A percentile compares a stretch with the other conserved stretches of the same genome.
phyloP scores from a whole-genome alignment of 1,140 invertebrate genomes.

The Yoshiicerus persimilis region DNA sequence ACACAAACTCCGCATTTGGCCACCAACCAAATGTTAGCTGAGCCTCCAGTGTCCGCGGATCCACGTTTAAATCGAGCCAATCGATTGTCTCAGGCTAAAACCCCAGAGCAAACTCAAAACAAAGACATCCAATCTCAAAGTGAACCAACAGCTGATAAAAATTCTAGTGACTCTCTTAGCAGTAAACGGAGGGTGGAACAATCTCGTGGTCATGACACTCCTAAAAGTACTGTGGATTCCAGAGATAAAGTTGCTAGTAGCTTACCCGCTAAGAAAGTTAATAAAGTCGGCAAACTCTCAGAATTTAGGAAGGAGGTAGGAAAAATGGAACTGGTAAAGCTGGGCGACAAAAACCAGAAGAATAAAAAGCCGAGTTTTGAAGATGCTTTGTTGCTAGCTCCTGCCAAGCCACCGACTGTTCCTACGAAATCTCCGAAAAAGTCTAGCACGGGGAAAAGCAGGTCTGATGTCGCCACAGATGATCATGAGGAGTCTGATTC shows the following conservation, averaged over 20 bases:
- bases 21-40: slow-evolving; percentile 30
- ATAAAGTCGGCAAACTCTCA: neutral
- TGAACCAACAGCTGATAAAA: neutral
- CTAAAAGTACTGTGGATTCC: neutral
- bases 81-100: neutral
- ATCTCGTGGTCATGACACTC: neutral
- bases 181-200: neutral
- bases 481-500: neutral
- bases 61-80: neutral
- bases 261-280: neutral
- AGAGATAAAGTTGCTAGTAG: neutral
- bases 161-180: neutral
- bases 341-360: neutral
- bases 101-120: neutral
- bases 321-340: neutral
- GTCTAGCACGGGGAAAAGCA: neutral
- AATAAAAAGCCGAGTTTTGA: neutral
- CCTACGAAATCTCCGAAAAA: neutral
- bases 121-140: neutral
- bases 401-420: neutral
- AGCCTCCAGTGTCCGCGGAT: neutral
- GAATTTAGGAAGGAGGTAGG: neutral
- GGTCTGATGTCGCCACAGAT: neutral
- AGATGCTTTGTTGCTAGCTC: neutral
- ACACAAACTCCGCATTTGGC: slow-evolving; percentile 4